Evolutionary conservation across 2,113 vertebrate species (phyloP), one percentile per base, ranked within the genome.

Genomic region (Enhydra lutris): DNA sequence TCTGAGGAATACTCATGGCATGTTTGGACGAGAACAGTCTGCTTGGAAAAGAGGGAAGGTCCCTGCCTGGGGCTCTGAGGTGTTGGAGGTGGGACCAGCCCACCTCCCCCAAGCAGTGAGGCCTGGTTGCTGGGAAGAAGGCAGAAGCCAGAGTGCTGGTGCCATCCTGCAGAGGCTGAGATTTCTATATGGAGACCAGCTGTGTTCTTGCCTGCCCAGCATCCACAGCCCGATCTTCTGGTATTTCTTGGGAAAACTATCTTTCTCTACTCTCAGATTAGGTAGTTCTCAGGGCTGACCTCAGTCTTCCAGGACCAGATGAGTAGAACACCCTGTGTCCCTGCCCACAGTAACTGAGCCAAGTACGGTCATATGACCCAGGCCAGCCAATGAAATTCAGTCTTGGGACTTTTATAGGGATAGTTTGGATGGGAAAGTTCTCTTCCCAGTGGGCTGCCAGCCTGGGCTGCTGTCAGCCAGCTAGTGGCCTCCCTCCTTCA

Each of bases 51-150:
- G 47, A 82, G 57, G 67, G 2, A 18, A 9, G 59, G 47, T 14
- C 7, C 80, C 52, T 36, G 52, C 50, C 59, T 31, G 69, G 81
- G 76, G 42, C 31, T 96, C 31, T 26, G 73, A 73, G 84, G 61
- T 86, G 39, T 1, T 59, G 34, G 17, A 45, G 55, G 73, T 0
- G 0, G 1, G 6, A 50, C n/a, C 26, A 2, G 24, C 31, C 15
- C 12, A 0, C 1, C 20, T 42, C 8, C 42, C 42, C 71, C 6
- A 17, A 13, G 61, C 42, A 18, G 0, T 0, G n/a, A 69, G n/a
- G 36, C 47, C 82, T 55, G 47, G 61, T 14, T n/a, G 29, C 11
- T 7, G 17, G n/a, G 9, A n/a, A 52, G 65, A 67, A 61, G 84
- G 39, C 39, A 24, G 74, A 73, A 10, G 18, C 31, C 2, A 1